These are phyloP conservation scores for Darevskia nairensis DNA, from an alignment of 2,797 vertebrate species.

Conservation along the genomic window DNA sequence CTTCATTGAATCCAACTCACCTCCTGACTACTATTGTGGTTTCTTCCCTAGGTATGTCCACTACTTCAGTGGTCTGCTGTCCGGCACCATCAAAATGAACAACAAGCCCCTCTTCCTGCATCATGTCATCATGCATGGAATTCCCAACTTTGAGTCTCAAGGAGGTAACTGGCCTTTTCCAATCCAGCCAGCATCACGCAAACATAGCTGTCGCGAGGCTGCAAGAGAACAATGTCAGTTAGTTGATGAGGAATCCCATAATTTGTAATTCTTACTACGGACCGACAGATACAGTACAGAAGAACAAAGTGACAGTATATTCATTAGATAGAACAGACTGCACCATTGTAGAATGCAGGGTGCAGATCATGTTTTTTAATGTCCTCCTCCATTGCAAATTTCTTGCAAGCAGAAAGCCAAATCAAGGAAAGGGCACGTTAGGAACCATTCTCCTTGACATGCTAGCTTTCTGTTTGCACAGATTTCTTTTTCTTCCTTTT, in stretches of 20 bases:
- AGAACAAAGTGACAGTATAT: neutral
- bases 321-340: neutral
- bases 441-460: neutral
- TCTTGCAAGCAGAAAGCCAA: neutral
- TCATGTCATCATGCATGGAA: slow-evolving; percentile 97
- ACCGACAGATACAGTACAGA: neutral
- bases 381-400: neutral
- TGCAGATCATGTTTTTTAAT: neutral
- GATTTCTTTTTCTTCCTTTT: neutral
- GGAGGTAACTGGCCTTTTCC: slow-evolving; percentile 82
- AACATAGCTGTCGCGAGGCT: neutral
- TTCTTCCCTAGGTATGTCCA: slow-evolving; percentile 88
- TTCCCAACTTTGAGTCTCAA: slow-evolving; percentile 96
- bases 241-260: neutral
- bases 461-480: neutral
- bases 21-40: neutral
- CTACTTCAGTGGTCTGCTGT: slow-evolving; percentile 96
- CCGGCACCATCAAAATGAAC: slow-evolving; percentile 98
- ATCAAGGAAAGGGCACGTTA: neutral
- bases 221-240: neutral
- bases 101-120: slow-evolving; percentile 98
- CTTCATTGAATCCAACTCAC: neutral
- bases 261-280: neutral
- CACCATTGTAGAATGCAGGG: neutral
- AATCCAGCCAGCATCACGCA: neutral